phyloP scores from a whole-genome alignment of 2,888 invertebrate species.

The Ypsolopha sequella region DNA sequence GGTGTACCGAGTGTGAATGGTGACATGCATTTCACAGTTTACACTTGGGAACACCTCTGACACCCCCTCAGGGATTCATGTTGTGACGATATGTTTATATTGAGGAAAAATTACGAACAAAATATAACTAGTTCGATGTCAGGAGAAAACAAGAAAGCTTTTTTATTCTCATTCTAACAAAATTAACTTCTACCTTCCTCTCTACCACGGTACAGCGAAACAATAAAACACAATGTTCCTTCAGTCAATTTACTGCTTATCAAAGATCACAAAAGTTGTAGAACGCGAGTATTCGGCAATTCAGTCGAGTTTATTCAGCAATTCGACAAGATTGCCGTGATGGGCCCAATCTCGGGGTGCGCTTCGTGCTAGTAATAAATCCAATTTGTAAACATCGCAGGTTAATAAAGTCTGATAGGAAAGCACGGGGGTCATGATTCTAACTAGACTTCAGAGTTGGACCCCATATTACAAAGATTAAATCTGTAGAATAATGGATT shows the following conservation, averaged over 20 bases:
- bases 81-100: too few relatives aligned
- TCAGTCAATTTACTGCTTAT: too few relatives aligned
- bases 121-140: too few relatives aligned
- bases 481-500: too few relatives aligned
- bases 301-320: not conserved
- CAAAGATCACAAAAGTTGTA: not conserved
- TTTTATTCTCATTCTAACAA: not conserved
- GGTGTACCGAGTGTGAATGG: too few relatives aligned
- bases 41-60: too few relatives aligned
- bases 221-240: not conserved
- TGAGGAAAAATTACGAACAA: too few relatives aligned
- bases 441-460: too few relatives aligned
- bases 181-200: not conserved
- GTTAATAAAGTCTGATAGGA: conserved; percentile 5
- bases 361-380: conserved; percentile 4
- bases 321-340: not conserved
- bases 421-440: not conserved
- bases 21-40: too few relatives aligned
- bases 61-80: too few relatives aligned
- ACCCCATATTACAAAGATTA: too few relatives aligned
- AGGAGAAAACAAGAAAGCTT: too few relatives aligned
- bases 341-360: not conserved
- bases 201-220: not conserved
- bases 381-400: conserved; percentile 7
- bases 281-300: not conserved